Base-by-base conservation (phyloP, 1,140 invertebrate genomes). In the Drosophila virilis region DNA sequence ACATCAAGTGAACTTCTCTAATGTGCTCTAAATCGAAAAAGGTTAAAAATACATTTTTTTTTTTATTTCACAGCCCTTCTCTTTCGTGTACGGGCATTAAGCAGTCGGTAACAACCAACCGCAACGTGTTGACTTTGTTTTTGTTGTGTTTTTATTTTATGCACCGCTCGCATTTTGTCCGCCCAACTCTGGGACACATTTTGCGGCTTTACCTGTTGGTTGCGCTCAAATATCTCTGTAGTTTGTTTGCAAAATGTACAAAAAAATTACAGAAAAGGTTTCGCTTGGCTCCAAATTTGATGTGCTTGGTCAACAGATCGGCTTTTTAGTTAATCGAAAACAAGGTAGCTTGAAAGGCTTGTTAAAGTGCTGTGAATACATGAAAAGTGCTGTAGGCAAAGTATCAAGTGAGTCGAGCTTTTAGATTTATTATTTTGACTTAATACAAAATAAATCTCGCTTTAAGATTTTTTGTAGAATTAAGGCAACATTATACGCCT, bases 201-300 rank as follows among this genome's bases (percentile, higher is more conserved):
- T 61, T 61, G 55, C 12, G 48, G 57, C 15, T 55, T 55, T 69
- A 74, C 71, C 71, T 74, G 65, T 69, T 68, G 65, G 55, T 35
- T 57, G 51, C 15, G 28, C 54, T 33, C 33, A 58, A 32, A 57
- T 57, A 51, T 58, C 22, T 65, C 35, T 12, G 2, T 40, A 12
- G 10, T 32, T 69, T 42, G 59, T 57, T 42, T 35, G 51, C 12
- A 12, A 38, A n/a, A 12, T 2, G 28, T 57, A 5, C 28, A 54
- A 37, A 15, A 15, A 12, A 13, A 33, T 1, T 9, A 33, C n/a
- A 45, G 8, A 43, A 71, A 71, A 12, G 35, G 28, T 51, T 37
- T 65, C 13, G 1, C 5, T 33, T 33, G 13, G 7, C 10, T 1
- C 45, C 22, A 17, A 15, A 48, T 54, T 54, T 65, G 35, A 42